phyloP scores from a whole-genome alignment of 2,113 vertebrate species.

The Hydropotes inermis region DNA sequence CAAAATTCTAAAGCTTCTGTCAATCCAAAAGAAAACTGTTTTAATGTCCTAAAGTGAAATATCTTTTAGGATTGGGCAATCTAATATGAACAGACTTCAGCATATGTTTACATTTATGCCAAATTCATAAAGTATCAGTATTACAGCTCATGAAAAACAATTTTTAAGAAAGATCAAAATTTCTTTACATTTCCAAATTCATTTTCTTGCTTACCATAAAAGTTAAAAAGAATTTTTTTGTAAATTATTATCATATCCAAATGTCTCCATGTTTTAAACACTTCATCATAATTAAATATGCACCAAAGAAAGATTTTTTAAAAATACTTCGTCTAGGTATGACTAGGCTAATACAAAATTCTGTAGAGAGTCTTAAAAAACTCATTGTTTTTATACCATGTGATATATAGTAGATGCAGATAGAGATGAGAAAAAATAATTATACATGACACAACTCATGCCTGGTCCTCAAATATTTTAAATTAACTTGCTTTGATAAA shows the following conservation, averaged over 20 bases:
- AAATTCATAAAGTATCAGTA: neutral
- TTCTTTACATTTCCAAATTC: constrained; percentile 23
- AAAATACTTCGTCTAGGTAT: neutral
- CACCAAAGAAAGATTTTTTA: neutral
- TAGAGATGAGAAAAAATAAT: constrained; percentile 1
- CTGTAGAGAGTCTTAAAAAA: neutral
- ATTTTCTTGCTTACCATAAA: constrained; percentile 27
- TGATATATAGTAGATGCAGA: neutral
- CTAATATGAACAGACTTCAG: neutral
- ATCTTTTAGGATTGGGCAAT: neutral
- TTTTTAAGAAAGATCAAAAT: neutral
- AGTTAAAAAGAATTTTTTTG: neutral
- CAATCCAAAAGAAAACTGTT: neutral
- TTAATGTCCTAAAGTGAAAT: neutral
- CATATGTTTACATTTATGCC: neutral
- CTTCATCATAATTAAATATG: constrained; percentile 11
- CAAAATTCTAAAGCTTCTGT: neutral
- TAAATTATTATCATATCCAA: constrained; percentile 15
- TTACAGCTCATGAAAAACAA: neutral
- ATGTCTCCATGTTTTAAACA: constrained; percentile 27
- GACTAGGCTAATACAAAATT: neutral
- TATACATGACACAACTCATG: neutral
- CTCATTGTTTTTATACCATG: neutral
- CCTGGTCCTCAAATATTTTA: constrained; percentile 23
- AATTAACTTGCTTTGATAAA: constrained; percentile 42